These are phyloP conservation scores for Slavum lentiscoides DNA, from an alignment of 2,888 invertebrate species.

Conservation along the genomic window DNA sequence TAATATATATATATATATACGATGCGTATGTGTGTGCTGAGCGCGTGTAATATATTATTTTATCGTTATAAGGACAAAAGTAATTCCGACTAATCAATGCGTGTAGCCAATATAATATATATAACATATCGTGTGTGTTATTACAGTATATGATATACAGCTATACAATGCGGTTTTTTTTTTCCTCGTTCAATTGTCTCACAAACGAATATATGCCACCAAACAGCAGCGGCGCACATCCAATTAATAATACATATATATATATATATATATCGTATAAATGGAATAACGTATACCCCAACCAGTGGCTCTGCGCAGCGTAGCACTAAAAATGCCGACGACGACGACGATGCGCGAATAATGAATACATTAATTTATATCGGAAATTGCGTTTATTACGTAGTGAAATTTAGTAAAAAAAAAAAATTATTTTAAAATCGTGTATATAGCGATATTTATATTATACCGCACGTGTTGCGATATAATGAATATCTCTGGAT, in stretches of 20 bases:
- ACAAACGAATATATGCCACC: conserved; percentile 1
- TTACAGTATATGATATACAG: too few relatives aligned
- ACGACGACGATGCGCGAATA: not conserved
- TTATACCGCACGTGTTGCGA: too few relatives aligned
- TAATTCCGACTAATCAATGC: conserved; percentile 41
- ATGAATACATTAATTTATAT: not conserved
- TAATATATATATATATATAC: too few relatives aligned
- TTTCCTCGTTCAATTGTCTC: conserved; percentile 27
- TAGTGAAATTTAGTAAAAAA: too few relatives aligned
- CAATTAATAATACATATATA: conserved; percentile 6
- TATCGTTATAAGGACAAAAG: conserved; percentile 31
- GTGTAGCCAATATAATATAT: not conserved
- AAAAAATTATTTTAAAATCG: too few relatives aligned
- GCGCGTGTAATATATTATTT: not conserved
- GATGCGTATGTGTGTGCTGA: not conserved
- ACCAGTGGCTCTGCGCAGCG: not conserved
- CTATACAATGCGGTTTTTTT: too few relatives aligned
- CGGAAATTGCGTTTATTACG: not conserved
- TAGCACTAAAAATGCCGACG: conserved; percentile 38
- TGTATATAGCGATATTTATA: too few relatives aligned
- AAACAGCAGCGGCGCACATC: conserved; percentile 3
- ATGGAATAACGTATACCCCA: too few relatives aligned
- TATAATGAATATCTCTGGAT: too few relatives aligned
- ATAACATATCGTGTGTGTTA: not conserved
- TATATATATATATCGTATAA: too few relatives aligned